Conservation (phyloP, 2,888 invertebrate species). For the Agonopterix arenella region DNA sequence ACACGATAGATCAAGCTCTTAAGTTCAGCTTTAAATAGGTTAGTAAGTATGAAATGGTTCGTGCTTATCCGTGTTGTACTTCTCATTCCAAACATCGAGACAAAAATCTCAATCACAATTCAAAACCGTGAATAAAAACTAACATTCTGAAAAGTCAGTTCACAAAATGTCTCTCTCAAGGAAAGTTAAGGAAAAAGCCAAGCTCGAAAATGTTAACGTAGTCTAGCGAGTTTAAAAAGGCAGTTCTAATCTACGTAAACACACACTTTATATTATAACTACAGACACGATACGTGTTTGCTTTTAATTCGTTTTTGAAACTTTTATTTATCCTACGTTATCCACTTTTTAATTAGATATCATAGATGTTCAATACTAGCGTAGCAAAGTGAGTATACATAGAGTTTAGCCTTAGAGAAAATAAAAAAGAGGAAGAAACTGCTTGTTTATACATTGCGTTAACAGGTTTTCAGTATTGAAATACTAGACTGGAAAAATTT, state of each 20-base stretch:
- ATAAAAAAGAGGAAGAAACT: no score
- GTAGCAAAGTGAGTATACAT: no score
- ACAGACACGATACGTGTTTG: not conserved
- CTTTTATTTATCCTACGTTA: not conserved
- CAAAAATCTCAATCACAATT: conserved; percentile 21
- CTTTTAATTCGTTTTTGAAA: conserved; percentile 1
- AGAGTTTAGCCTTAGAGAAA: no score
- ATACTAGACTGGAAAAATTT: no score
- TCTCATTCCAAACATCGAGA: conserved; percentile 17
- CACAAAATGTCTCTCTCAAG: conserved; percentile 20
- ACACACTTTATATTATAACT: conserved; percentile 12
- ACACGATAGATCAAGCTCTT: conserved; percentile 24
- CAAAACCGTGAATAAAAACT: conserved; percentile 11
- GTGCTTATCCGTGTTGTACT: conserved; percentile 19
- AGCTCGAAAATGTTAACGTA: conserved; percentile 35
- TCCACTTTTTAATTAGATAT: no score
- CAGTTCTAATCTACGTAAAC: conserved; percentile 18
- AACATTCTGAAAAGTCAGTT: conserved; percentile 14
- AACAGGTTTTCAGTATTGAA: no score
- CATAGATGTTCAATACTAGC: no score
- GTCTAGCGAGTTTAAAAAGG: conserved; percentile 30
- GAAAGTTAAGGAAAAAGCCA: conserved; percentile 31
- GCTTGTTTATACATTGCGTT: no score
- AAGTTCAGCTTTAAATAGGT: not conserved
- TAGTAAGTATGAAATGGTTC: not conserved